Evolutionary conservation across 2,797 vertebrate genomes (phyloP).

Genomic region (Pangasius macronema): DNA sequence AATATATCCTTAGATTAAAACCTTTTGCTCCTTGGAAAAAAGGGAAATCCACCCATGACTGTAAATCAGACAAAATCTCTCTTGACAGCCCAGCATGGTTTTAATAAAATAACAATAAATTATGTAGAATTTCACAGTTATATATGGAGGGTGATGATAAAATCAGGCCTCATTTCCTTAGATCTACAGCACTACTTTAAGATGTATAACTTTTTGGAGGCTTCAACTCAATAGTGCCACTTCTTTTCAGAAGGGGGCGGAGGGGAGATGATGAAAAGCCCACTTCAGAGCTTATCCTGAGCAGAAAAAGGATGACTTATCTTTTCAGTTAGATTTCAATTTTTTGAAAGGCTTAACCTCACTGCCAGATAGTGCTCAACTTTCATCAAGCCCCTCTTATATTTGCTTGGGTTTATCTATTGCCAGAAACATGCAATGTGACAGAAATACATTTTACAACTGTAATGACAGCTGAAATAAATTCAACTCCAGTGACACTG

Average conservation of each 20-base stretch:
- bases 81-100: constrained; percentile 10
- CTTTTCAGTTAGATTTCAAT: constrained; percentile 72
- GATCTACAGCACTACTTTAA: constrained; percentile 17
- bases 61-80: constrained; percentile 9
- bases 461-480: constrained; percentile 58
- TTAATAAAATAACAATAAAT: constrained; percentile 40
- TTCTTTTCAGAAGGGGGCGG: constrained; percentile 28
- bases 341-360: constrained; percentile 71
- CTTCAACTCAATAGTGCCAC: constrained; percentile 33
- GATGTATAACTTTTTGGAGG: constrained; percentile 38
- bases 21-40: neutral
- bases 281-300: constrained; percentile 69
- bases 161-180: constrained; percentile 34
- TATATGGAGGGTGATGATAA: constrained; percentile 37
- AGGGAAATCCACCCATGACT: neutral
- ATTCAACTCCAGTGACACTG: constrained; percentile 56
- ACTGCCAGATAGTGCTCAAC: constrained; percentile 66
- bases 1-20: neutral
- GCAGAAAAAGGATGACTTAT: constrained; percentile 64
- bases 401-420: constrained; percentile 73
- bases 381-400: constrained; percentile 70
- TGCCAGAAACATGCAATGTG: constrained; percentile 66
- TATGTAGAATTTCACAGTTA: constrained; percentile 32
- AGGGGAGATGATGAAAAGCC: constrained; percentile 63
- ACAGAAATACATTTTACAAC: constrained; percentile 74